A percentile compares a stretch with the other conserved stretches of the same genome.
Conservation (phyloP, 1,140 invertebrate species). For the Cydia strobilella region DNA sequence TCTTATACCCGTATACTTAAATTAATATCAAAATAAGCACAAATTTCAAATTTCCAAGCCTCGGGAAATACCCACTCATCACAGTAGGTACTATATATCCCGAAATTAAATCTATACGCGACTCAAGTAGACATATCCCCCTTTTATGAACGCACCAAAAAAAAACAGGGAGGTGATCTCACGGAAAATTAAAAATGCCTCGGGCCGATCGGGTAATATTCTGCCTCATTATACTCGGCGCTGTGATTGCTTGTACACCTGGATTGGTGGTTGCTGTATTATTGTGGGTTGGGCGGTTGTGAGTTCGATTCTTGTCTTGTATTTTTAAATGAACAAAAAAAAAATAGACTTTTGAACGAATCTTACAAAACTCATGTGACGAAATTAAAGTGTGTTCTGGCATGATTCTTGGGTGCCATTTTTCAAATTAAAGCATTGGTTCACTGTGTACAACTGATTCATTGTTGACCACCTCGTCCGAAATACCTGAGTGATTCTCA, state of each 20-base stretch:
- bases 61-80: neutral
- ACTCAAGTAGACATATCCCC: slow-evolving; percentile 1
- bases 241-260: slow-evolving; percentile 61
- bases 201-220: slow-evolving; percentile 71
- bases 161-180: slow-evolving; percentile 55
- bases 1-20: too few species aligned
- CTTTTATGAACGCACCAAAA: slow-evolving; percentile 35
- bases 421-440: too few species aligned
- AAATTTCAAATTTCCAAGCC: neutral
- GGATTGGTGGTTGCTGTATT: slow-evolving; percentile 52
- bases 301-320: slow-evolving; percentile 42
- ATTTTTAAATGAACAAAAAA: too few species aligned
- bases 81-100: neutral
- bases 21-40: too few species aligned
- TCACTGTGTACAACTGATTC: too few species aligned
- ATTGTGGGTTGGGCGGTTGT: slow-evolving; percentile 2
- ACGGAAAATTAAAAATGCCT: slow-evolving; percentile 75
- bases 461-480: too few species aligned
- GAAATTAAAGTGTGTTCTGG: too few species aligned
- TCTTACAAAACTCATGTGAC: too few species aligned
- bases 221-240: slow-evolving; percentile 53
- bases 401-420: too few species aligned
- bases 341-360: too few species aligned
- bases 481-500: too few species aligned
- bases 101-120: slow-evolving; percentile 27